Conservation (phyloP, 2,797 vertebrate species). For the Chaenodraco wilsoni region DNA sequence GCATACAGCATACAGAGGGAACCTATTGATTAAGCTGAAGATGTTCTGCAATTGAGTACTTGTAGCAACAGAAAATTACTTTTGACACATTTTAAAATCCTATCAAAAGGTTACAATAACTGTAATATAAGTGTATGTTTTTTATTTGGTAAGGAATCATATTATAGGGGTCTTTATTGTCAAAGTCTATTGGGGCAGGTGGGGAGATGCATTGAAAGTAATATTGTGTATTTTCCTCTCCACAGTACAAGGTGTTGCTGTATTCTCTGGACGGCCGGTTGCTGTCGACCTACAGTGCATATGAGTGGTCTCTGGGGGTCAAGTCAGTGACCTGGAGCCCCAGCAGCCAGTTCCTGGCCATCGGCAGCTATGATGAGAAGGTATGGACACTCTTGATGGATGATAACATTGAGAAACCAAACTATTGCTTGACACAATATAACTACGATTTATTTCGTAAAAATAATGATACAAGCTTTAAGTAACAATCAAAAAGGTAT, state of each 20-base stretch:
- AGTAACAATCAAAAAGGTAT: no score
- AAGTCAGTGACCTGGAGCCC: constrained; percentile 94
- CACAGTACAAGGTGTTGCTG: constrained; percentile 93
- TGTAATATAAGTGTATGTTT: no score
- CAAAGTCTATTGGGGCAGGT: not conserved
- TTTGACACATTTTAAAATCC: no score
- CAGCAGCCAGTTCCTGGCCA: constrained; percentile 95
- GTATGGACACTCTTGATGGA: constrained; percentile 70
- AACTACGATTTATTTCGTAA: not conserved
- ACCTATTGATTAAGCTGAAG: not conserved
- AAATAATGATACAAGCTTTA: not conserved
- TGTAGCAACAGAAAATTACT: no score
- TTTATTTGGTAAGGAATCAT: no score
- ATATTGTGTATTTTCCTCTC: constrained; percentile 12
- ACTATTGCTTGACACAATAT: not conserved
- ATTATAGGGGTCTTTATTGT: not conserved
- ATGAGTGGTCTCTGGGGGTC: constrained; percentile 94
- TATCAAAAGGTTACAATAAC: no score
- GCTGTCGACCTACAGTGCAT: constrained; percentile 88
- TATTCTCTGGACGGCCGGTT: constrained; percentile 96
- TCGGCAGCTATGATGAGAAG: constrained; percentile 97
- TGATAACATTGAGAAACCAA: not conserved
- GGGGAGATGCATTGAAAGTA: no score
- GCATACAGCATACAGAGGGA: not conserved
- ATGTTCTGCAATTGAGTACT: not conserved